Conservation (phyloP, 2,113 vertebrate species). For the Corydoras maculifer region DNA sequence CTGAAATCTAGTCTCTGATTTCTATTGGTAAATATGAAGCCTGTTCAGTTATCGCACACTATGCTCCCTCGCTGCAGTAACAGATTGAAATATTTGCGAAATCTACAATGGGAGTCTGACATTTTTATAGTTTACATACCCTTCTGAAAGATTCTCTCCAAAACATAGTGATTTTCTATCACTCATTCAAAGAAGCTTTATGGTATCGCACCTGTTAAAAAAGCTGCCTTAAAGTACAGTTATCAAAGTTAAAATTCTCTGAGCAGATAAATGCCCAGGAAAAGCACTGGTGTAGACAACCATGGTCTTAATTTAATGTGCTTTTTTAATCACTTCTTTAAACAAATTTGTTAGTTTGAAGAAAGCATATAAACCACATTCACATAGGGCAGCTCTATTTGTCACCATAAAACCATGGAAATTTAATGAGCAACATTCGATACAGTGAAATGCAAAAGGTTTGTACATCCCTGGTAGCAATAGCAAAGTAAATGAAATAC, state of each 20-base stretch:
- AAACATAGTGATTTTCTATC: constrained; percentile 48
- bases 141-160: constrained; percentile 35
- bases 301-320: too few species aligned
- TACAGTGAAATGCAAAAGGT: too few species aligned
- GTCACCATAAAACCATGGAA: too few species aligned
- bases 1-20: constrained; percentile 16
- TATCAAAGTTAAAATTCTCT: background rate
- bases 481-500: too few species aligned
- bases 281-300: background rate
- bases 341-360: too few species aligned
- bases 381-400: too few species aligned
- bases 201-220: constrained; percentile 29
- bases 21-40: constrained; percentile 11
- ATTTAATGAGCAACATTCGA: too few species aligned
- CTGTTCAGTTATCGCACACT: constrained; percentile 28
- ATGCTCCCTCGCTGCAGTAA: constrained; percentile 40
- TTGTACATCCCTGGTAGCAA: too few species aligned
- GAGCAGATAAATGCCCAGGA: background rate
- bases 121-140: constrained; percentile 44
- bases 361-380: too few species aligned
- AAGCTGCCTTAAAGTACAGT: constrained; percentile 1
- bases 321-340: too few species aligned
- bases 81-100: constrained; percentile 43
- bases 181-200: constrained; percentile 32
- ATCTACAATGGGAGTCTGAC: constrained; percentile 37